phyloP scores from a whole-genome alignment of 2,888 invertebrate species.

The Diarsia mendica region DNA sequence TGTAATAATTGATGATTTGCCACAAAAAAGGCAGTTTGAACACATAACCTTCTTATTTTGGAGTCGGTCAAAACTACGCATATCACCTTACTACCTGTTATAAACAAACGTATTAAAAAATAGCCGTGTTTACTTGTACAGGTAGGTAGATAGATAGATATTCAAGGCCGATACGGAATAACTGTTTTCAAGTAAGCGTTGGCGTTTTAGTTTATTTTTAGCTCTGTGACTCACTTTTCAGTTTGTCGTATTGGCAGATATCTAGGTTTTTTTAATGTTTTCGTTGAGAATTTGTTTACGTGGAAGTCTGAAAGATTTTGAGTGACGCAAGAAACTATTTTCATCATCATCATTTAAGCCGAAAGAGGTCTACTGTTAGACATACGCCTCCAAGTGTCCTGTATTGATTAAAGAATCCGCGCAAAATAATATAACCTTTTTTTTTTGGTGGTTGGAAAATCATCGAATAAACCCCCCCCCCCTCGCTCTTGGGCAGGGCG shows the following conservation, averaged over 20 bases:
- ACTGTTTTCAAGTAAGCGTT: conserved; percentile 42
- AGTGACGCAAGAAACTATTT: not conserved
- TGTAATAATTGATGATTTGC: too few relatives aligned
- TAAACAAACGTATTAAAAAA: conserved; percentile 39
- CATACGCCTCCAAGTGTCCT: too few relatives aligned
- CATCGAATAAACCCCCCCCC: too few relatives aligned
- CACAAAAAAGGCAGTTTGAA: not conserved
- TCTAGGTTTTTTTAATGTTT: not conserved
- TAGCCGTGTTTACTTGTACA: conserved; percentile 41
- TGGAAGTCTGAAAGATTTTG: conserved; percentile 1
- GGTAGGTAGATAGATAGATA: conserved; percentile 24
- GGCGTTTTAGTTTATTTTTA: conserved; percentile 52
- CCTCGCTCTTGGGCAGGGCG: too few relatives aligned
- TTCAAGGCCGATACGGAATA: conserved; percentile 47
- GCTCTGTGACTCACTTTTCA: conserved; percentile 35
- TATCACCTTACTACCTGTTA: conserved; percentile 26
- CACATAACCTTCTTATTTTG: not conserved
- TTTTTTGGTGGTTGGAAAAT: too few relatives aligned
- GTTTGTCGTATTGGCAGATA: conserved; percentile 37
- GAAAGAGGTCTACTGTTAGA: too few relatives aligned
- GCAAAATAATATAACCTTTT: too few relatives aligned
- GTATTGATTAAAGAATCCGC: too few relatives aligned
- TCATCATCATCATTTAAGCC: too few relatives aligned
- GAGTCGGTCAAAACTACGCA: not conserved
- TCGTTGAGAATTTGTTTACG: conserved; percentile 15